Evolutionary conservation across 1,140 invertebrate genomes (phyloP), one percentile per base, ranked within the genome.

Genomic region (Drosophila sp.): DNA sequence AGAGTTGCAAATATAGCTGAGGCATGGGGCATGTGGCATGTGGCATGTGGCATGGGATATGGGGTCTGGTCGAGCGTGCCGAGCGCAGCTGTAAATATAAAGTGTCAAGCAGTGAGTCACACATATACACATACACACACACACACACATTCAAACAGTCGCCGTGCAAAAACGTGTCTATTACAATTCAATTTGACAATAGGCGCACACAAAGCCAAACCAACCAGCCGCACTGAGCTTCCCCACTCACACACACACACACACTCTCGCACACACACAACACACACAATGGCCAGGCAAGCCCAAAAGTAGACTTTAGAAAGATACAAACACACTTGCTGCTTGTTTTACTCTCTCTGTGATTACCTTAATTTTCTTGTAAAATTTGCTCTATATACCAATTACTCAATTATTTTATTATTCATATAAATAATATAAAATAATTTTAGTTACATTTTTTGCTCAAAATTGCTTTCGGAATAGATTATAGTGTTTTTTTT

Each of bases 141-240:
- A 51, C 27, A 56, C 41, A 45, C 29, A 38, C 36, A 38, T n/a
- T 58, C 62, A 36, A 18, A 63, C 36, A 57, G n/a, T 62, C 40
- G 51, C 13, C 14, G 38, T 69, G 83, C 64, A 76, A 79, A 89
- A 87, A 87, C 83, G 83, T 87, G 83, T 87, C 83, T 87, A 87
- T 87, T 87, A 87, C 83, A 87, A 87, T 87, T 87, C 83, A 87
- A 87, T 87, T 87, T 87, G 83, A 87, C 83, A 87, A 87, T 87
- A 87, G 84, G 83, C 76, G 83, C 83, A 83, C 83, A 82, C 83
- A 87, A 83, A 83, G 83, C 83, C 72, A 78, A 86, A 72, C 78
- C 82, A 76, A 46, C 78, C 67, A 73, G 59, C 81, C 82, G 83
- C 83, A 78, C 78, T 82, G 72, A 81, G 81, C 74, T 70, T 36